Evolutionary conservation across 2,113 vertebrate genomes (phyloP).

Genomic region (Silurus meridionalis): DNA sequence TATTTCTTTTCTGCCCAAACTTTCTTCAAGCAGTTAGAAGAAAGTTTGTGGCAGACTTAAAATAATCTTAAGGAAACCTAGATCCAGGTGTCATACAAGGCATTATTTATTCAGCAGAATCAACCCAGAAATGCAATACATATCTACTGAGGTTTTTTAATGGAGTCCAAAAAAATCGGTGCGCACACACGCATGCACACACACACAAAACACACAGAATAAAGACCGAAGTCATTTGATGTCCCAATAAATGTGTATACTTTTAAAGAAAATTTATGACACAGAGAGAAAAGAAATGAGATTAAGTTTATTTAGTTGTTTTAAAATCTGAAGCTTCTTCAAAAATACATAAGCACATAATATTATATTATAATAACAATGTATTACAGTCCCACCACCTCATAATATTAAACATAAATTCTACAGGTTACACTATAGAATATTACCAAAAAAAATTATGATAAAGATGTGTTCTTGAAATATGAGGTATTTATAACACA

Average conservation of each 20-base stretch:
- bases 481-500: neutral
- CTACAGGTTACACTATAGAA: neutral
- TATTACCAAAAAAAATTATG: neutral
- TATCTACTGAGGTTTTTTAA: neutral
- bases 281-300: neutral
- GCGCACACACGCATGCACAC: neutral
- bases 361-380: neutral
- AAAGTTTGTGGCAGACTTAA: slow-evolving; percentile 13
- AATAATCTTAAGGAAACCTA: slow-evolving; percentile 1
- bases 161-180: neutral
- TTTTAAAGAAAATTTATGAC: neutral
- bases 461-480: neutral
- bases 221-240: neutral
- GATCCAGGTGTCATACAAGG: neutral
- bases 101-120: neutral
- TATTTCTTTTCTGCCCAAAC: neutral
- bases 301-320: neutral
- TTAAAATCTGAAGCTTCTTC: neutral
- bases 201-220: neutral
- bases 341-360: neutral
- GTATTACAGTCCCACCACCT: neutral
- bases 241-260: neutral
- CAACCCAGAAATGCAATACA: neutral
- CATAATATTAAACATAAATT: neutral
- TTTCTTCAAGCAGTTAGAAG: neutral